Evolutionary conservation across 2,113 vertebrate species (phyloP), one percentile per base, ranked within the genome.

Genomic region (Vulpes ferrilata): DNA sequence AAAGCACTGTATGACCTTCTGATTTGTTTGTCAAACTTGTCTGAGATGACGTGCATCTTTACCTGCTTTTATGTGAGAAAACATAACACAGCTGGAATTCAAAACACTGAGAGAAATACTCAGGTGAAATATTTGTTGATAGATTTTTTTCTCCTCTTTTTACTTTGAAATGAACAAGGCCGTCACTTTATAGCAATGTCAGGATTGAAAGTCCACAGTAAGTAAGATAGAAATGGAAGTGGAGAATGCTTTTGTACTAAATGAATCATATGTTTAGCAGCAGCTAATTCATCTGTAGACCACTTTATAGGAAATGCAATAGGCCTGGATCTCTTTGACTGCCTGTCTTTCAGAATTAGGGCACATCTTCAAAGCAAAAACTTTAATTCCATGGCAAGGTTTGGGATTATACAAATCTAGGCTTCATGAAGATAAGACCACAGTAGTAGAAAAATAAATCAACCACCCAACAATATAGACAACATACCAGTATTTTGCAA

Each of bases 91-190:
- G 84, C 65, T 98, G 92, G 95, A 98, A 98, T 96, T 91, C 57
- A 91, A 55, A 93, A 85, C 64, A 55, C 69, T 35, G 65, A 84
- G 76, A 95, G 87, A 65, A 30, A 85, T 62, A 92, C 90, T 97
- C 92, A 89, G 86, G 38, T 93, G 89, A 97, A 98, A 93, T 71
- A 55, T 93, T 96, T 98, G 81, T 97, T 95, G 71, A 96, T 89
- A 93, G 90, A n/a, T 9, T 4, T 90, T 27, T 38, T n/a, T 12
- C 22, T 23, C 13, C 22, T 88, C 7, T 64, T 85, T 83, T 23
- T 73, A 30, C 90, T 95, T 97, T 88, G 74, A 97, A 96, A 90
- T 74, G 94, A 83, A 97, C 83, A 96, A 97, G 96, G n/a, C 59
- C 60, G 57, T 94, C 67, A 65, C 53, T 95, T 92, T 90, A 96